Conservation (phyloP, 1,140 invertebrate species). For the Dermatophagoides farinae region DNA sequence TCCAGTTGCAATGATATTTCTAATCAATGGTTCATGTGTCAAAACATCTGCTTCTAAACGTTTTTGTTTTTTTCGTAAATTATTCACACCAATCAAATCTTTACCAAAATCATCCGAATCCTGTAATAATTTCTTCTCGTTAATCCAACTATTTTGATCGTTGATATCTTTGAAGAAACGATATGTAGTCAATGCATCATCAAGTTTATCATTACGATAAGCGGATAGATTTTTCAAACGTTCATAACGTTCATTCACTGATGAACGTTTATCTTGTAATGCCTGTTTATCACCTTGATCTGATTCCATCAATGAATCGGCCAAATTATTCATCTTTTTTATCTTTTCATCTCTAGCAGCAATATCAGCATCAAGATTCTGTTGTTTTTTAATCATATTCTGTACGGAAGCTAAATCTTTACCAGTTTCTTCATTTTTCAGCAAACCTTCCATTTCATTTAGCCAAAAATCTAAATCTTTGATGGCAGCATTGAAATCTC, state of each 20-base stretch:
- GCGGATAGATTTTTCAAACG: constrained; percentile 76
- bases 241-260: constrained; percentile 84
- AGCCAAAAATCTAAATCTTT: constrained; percentile 99
- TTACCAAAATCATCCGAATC: constrained; percentile 94
- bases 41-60: constrained; percentile 81
- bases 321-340: constrained; percentile 80
- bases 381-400: constrained; percentile 97
- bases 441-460: constrained; percentile 78
- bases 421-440: constrained; percentile 89
- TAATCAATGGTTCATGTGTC: constrained; percentile 88
- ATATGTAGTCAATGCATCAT: constrained; percentile 87
- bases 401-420: constrained; percentile 95
- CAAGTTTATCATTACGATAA: constrained; percentile 63
- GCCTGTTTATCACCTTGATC: constrained; percentile 81
- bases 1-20: constrained; percentile 86
- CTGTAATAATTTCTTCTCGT: constrained; percentile 93
- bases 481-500: constrained; percentile 95
- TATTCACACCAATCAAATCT: constrained; percentile 91
- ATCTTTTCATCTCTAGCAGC: constrained; percentile 85
- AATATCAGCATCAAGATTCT: constrained; percentile 91
- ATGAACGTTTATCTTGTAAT: constrained; percentile 74
- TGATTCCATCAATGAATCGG: constrained; percentile 75
- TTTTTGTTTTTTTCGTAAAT: constrained; percentile 94
- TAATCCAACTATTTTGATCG: constrained; percentile 98
- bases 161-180: constrained; percentile 99